phyloP scores from a whole-genome alignment of 2,888 invertebrate genomes.

The Carterocephalus palaemon region DNA sequence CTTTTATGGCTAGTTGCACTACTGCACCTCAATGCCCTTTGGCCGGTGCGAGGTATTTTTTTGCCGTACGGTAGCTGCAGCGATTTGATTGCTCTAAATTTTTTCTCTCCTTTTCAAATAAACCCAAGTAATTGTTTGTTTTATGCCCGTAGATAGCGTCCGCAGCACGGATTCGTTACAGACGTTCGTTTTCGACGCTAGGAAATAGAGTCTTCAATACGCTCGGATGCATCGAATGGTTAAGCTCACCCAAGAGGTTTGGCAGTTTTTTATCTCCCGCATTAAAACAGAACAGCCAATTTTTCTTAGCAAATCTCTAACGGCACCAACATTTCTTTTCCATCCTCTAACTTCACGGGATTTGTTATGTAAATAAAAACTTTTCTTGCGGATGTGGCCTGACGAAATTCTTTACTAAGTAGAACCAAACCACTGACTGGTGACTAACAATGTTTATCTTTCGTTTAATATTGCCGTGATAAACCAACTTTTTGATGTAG shows the following conservation, averaged over 20 bases:
- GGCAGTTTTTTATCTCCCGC: constrained; percentile 27
- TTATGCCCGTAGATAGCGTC: constrained; percentile 72
- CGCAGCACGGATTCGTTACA: constrained; percentile 69
- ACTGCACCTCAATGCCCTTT: constrained; percentile 4
- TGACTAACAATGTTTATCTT: too few species aligned
- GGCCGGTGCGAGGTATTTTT: constrained; percentile 49
- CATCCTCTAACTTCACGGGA: not conserved
- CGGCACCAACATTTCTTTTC: not conserved
- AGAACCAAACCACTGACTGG: too few species aligned
- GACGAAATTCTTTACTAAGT: too few species aligned
- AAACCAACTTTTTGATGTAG: too few species aligned
- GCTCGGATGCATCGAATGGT: constrained; percentile 56
- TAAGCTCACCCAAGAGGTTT: constrained; percentile 22
- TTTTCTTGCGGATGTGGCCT: too few species aligned
- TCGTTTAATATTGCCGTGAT: too few species aligned
- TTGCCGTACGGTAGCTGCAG: constrained; percentile 70
- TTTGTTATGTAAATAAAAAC: too few species aligned
- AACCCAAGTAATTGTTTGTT: constrained; percentile 78
- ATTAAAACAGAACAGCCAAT: constrained; percentile 7
- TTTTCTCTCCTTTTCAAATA: constrained; percentile 74
- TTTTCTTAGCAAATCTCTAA: constrained; percentile 7
- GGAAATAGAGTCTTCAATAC: constrained; percentile 71
- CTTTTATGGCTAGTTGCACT: not conserved
- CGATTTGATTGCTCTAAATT: constrained; percentile 72
- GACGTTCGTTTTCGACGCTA: constrained; percentile 61